Conservation (phyloP, 2,113 vertebrate species). For the Chroicocephalus ridibundus region DNA sequence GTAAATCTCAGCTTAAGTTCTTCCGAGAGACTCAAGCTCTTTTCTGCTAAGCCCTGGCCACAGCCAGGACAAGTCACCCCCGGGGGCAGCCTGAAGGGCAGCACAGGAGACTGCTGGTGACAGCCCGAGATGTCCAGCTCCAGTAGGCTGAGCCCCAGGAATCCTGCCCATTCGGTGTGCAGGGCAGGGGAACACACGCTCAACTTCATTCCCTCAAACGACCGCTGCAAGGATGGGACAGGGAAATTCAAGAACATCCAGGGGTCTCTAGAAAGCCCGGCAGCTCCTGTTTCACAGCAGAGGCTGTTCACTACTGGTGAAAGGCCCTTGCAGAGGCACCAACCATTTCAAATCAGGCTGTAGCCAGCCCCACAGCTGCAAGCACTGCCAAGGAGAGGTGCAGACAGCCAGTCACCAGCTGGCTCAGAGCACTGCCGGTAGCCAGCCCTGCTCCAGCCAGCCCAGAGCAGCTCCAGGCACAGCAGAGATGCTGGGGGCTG, state of each 20-base stretch:
- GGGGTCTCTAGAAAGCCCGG: background rate
- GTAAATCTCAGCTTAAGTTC: background rate
- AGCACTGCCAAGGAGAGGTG: background rate
- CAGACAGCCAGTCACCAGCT: background rate
- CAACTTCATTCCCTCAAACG: background rate
- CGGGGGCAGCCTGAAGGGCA: background rate
- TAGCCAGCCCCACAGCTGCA: background rate
- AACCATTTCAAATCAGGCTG: background rate
- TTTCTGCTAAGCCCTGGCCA: background rate
- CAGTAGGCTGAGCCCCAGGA: background rate
- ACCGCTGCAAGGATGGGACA: background rate
- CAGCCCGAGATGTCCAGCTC: background rate
- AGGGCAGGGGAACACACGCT: fast-evolving
- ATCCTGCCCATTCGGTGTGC: fast-evolving
- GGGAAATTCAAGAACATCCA: background rate
- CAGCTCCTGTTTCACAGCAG: background rate
- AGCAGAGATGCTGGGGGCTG: background rate
- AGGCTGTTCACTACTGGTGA: background rate
- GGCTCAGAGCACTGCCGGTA: fast-evolving
- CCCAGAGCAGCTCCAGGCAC: background rate
- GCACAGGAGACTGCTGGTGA: background rate
- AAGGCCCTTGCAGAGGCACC: background rate
- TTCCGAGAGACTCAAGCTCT: background rate
- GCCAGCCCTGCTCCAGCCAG: background rate
- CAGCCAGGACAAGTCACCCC: background rate